Evolutionary conservation across 2,797 vertebrate genomes (phyloP).

Genomic region (Pelochelys cantorii): DNA sequence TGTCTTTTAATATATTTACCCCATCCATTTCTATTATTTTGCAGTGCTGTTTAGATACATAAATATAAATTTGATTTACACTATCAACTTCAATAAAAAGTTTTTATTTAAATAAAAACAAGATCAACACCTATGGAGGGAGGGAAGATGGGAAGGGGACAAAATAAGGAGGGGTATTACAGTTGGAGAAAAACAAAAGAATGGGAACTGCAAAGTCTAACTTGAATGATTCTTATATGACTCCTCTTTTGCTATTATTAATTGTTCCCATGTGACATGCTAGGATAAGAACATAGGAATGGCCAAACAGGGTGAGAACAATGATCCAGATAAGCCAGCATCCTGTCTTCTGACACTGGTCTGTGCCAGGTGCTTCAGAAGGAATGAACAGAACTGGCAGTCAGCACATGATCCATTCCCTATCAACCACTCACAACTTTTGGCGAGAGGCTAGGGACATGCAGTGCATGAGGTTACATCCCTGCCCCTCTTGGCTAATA

Average conservation of each 20-base stretch:
- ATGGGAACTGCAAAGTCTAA: background rate
- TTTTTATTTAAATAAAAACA: background rate
- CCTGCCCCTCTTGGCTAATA: background rate
- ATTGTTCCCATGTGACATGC: background rate
- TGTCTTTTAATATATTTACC: background rate
- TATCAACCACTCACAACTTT: background rate
- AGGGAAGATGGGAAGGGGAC: background rate
- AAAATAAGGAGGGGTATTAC: background rate
- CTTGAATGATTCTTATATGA: background rate
- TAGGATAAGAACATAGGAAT: background rate
- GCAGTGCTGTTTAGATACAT: background rate
- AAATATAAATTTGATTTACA: background rate
- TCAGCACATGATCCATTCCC: background rate
- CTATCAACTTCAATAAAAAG: constrained; percentile 33
- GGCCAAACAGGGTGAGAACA: background rate
- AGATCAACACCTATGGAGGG: background rate
- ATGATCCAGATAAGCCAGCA: background rate
- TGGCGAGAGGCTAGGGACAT: background rate
- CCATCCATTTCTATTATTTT: background rate
- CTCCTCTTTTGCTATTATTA: background rate
- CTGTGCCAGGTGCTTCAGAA: background rate
- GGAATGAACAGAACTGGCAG: background rate
- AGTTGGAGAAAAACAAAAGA: background rate
- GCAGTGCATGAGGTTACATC: background rate
- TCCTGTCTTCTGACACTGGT: background rate